Percentiles rank a stretch among this genome's conserved stretches.
These are phyloP conservation scores for Fratercula arctica DNA, from an alignment of 2,797 vertebrate genomes.

Conservation along the genomic window DNA sequence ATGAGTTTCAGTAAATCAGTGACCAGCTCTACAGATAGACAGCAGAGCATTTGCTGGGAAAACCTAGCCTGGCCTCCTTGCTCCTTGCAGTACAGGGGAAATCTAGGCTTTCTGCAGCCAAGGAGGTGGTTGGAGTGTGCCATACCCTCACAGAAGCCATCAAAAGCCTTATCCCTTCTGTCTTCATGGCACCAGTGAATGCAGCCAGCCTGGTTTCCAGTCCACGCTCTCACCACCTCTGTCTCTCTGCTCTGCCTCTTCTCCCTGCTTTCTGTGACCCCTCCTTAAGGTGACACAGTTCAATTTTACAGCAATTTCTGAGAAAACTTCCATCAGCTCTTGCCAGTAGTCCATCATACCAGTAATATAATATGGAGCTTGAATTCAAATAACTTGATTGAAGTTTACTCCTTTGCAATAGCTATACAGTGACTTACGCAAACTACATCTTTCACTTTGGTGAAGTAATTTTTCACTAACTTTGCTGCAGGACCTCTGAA, in stretches of 20 bases:
- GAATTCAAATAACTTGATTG: background rate
- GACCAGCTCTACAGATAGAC: background rate
- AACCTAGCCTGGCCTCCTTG: background rate
- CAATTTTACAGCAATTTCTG: background rate
- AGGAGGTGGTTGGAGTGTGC: background rate
- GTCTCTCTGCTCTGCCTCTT: background rate
- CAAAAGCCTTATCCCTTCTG: background rate
- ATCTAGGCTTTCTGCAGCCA: background rate
- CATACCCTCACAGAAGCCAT: background rate
- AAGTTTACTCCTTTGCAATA: background rate
- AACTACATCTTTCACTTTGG: background rate
- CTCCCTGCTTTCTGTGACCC: background rate
- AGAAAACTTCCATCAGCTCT: background rate
- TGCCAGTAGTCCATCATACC: background rate
- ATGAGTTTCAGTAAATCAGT: background rate
- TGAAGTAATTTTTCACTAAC: background rate
- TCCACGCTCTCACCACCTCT: background rate
- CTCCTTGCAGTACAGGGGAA: background rate
- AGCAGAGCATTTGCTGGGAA: background rate
- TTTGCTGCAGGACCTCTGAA: background rate
- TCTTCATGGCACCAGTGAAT: background rate
- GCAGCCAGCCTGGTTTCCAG: background rate
- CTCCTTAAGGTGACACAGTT: background rate
- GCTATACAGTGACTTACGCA: background rate
- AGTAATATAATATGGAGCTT: background rate